Evolutionary conservation across 2,797 vertebrate species (phyloP).

Genomic region (Spea hammondii): DNA sequence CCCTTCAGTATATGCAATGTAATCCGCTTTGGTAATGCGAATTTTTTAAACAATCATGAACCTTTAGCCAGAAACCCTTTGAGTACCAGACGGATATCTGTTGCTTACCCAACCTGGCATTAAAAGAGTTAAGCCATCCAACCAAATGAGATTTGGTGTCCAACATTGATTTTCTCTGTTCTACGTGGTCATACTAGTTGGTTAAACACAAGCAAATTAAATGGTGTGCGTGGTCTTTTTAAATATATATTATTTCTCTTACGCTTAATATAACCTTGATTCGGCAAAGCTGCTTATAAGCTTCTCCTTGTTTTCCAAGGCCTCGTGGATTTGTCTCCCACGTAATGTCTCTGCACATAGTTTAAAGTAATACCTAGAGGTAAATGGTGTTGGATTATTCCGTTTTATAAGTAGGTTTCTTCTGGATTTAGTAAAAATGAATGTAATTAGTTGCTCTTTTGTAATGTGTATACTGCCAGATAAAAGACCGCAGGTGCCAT

Average conservation of each 20-base stretch:
- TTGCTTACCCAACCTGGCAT: not conserved
- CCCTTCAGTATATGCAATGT: slow-evolving; percentile 79
- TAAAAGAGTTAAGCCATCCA: slow-evolving; percentile 56
- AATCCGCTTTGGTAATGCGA: slow-evolving; percentile 85
- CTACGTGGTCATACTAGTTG: slow-evolving; percentile 58
- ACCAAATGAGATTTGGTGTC: slow-evolving; percentile 64
- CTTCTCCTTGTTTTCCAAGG: slow-evolving; percentile 21
- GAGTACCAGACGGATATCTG: not conserved
- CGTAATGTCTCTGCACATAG: not conserved
- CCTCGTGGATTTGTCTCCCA: slow-evolving; percentile 16
- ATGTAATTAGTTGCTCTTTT: no score
- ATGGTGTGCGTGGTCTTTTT: slow-evolving; percentile 62
- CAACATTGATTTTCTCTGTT: slow-evolving; percentile 52
- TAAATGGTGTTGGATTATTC: slow-evolving; percentile 4
- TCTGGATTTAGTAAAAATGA: no score
- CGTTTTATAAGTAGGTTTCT: not conserved
- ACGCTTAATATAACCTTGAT: slow-evolving; percentile 47
- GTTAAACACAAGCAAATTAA: slow-evolving; percentile 65
- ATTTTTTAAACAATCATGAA: slow-evolving; percentile 78
- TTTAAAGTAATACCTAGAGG: not conserved
- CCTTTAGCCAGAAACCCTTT: slow-evolving; percentile 71
- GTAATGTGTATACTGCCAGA: no score
- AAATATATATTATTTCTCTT: slow-evolving; percentile 58
- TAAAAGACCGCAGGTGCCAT: no score
- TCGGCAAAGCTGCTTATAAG: slow-evolving; percentile 32